Evolutionary conservation across 2,113 vertebrate species (phyloP), one percentile per base, ranked within the genome.

Genomic region (Tiliqua scincoides): DNA sequence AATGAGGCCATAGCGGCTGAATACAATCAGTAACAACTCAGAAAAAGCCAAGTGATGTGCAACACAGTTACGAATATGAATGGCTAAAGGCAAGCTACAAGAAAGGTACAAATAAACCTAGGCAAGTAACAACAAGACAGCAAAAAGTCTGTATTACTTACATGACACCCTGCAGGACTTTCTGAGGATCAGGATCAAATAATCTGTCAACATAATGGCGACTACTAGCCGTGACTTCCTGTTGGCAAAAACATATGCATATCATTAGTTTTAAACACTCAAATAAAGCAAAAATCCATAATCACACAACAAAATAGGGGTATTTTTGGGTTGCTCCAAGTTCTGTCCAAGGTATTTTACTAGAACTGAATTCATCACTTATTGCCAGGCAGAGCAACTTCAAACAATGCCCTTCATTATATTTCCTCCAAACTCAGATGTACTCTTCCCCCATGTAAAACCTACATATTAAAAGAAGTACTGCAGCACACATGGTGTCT

Each of bases 131-230:
- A 81, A 88, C 54, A 91, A 90, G 80, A 93, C 91, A 90, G 17
- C 84, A 92, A 91, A 94, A 87, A 91, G 88, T 93, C 78, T 86
- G 85, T 83, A 88, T 86, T 95, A 98, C 98, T 99, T 98, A 99
- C 99, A 99, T 98, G 96, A 99, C 99, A 97, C 99, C 99, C 96
- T 99, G 98, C 89, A 99, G 97, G 93, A 99, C 99, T 94, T 99
- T 99, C 94, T 99, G 98, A 93, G 99, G 99, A 96, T 99, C 98
- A 35, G 98, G 98, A 96, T 99, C 98, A 94, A 99, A 99, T 93
- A 99, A 96, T 95, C 98, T 96, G 96, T 99, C 99, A 91, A 99
- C 98, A 97, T 99, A 99, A 96, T 99, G 99, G 93, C 99, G 98
- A 97, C 98, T 99, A 86, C 98, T 99, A 91, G 99, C 99, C 82